Conservation (phyloP, 2,797 vertebrate genomes). For the Chaunax sp. region DNA sequence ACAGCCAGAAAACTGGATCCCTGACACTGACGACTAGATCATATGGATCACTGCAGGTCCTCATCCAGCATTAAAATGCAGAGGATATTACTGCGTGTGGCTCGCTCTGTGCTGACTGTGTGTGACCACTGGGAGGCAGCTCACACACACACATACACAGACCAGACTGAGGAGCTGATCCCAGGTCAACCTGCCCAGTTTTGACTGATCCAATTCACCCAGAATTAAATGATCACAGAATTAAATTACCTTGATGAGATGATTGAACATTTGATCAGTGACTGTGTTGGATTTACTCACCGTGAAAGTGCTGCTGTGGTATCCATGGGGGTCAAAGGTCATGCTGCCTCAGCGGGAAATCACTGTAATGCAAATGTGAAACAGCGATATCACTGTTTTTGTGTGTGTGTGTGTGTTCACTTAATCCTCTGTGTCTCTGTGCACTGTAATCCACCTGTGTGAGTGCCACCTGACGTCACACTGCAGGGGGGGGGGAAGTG, state of each 20-base stretch:
- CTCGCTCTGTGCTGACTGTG: background rate
- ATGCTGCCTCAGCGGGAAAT: constrained; percentile 29
- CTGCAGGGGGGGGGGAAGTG: background rate
- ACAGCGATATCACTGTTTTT: constrained; percentile 50
- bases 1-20: too few relatives aligned
- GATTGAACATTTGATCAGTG: background rate
- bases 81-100: too few relatives aligned
- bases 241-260: background rate
- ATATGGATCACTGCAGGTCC: too few relatives aligned
- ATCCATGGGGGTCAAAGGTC: constrained; percentile 40
- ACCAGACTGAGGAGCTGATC: background rate
- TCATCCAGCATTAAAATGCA: background rate
- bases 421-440: constrained; percentile 64
- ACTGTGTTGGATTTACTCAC: too few relatives aligned
- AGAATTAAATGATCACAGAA: background rate
- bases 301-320: background rate
- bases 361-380: constrained; percentile 40
- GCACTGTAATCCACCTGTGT: constrained; percentile 73
- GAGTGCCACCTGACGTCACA: constrained; percentile 7
- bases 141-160: constrained; percentile 1
- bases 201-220: background rate
- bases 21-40: too few relatives aligned
- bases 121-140: constrained; percentile 35
- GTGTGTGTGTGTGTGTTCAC: constrained; percentile 33
- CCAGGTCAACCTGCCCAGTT: background rate